Evolutionary conservation across 2,113 vertebrate genomes (phyloP).

Genomic region (Malurus elegans): DNA sequence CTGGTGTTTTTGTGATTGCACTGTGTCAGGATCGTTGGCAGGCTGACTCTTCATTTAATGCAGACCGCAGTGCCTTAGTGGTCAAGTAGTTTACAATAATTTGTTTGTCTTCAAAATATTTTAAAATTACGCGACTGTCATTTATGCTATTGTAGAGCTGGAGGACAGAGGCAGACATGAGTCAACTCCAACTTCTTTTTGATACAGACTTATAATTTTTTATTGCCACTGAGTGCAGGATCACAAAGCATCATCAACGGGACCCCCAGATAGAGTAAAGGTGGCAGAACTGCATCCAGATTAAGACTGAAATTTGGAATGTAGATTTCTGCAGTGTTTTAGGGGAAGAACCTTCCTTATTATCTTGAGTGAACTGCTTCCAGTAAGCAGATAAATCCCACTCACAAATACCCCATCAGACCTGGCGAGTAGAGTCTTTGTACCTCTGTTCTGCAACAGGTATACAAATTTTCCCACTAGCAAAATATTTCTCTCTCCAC

Average conservation of each 20-base stretch:
- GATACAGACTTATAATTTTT: not conserved
- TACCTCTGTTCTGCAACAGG: not conserved
- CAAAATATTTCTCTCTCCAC: not conserved
- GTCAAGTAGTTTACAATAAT: not conserved
- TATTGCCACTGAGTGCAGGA: not conserved
- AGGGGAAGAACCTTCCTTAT: not conserved
- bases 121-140: not conserved
- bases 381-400: not conserved
- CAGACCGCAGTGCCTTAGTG: not conserved
- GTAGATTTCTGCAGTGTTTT: not conserved
- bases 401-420: not conserved
- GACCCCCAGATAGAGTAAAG: not conserved
- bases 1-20: not conserved
- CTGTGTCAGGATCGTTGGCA: not conserved
- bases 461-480: not conserved
- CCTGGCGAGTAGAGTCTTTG: not conserved
- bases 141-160: not conserved
- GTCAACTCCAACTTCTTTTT: not conserved
- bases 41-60: not conserved
- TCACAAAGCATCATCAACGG: not conserved
- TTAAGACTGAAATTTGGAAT: not conserved
- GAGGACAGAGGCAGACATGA: not conserved
- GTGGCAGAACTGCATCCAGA: not conserved
- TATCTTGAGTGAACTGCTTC: not conserved
- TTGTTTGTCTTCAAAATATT: not conserved